Evolutionary conservation across 64 coral and sea anemone species (phyloP), one percentile per base, ranked within the genome.

Genomic region (Actinia equina): DNA sequence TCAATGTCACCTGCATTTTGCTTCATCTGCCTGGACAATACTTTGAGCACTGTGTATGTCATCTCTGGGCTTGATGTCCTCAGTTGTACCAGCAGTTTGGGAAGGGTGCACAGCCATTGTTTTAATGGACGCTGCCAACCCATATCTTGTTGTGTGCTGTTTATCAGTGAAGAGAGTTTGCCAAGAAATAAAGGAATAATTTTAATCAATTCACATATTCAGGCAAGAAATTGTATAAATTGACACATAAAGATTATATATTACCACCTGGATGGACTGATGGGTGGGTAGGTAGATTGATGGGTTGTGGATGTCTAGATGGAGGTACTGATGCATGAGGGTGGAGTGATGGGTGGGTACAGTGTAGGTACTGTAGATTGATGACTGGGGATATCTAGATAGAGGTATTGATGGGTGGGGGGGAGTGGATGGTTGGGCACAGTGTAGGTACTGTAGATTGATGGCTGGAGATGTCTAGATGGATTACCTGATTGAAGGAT

Each of bases 51-150:
- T 52, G 90, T 71, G 59, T 43, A 59, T 58, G 80, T 90, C 71
- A 96, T 59, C 77, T 83, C 81, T 25, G 91, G 69, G 44, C 54
- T 90, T 22, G 88, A 78, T 17, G 85, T 80, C 19, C 87, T 89
- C 12, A 93, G 62, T 27, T 90, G 91, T 46, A 93, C 69, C 23
- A 96, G 85, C 59, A 93, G 45, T 69, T 22, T 62, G 30, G 91
- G 94, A 42, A 96, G 44, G 27, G 91, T 67, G 17, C 22, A 11
- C 4, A 96, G 44, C 94, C 94, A 96, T 70, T 89, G 86, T 20
- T 96, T 37, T 13, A 92, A 7, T 25, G 46, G 8, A 61, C 9
- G 22, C 17, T 91, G 71, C 42, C 79, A 44, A 26, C 52, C 44
- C 51, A 45, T 7, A 27, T 80, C 52, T 41, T 59, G 76, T 12